Evolutionary conservation across 2,113 vertebrate species (phyloP), one percentile per base, ranked within the genome.

Genomic region (Myiozetetes cayanensis): DNA sequence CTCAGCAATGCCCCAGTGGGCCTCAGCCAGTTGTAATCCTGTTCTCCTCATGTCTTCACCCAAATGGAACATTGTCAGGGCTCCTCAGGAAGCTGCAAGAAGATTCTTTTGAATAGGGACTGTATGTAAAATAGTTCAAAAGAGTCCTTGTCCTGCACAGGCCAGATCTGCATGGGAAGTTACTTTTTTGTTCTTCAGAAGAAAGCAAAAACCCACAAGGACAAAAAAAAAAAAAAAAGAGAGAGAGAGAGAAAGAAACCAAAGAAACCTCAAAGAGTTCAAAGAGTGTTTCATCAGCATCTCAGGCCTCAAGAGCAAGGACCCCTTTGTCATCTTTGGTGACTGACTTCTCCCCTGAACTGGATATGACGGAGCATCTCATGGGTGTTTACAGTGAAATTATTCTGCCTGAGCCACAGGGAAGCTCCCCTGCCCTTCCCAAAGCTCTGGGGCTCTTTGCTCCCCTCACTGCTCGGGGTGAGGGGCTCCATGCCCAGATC

Each of bases 121-220:
- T 83, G 91, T 70, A 88, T 83, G 94, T 66, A 59, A 95, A 89
- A 59, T 0, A 74, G 50, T 27, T 95, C 89, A 95, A 93, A 96
- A 90, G 94, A 39, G 87, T 50, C 87, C 96, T 95, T 94, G 93
- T 91, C 87, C 85, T 43, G 55, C 24, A 35, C 84, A 50, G 94
- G 44, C 78, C 18, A 78, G 85, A 59, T 65, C 91, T 91, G 85
- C 74, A 93, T 74, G 89, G 96, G 94, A 96, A 96, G 95, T 91
- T 33, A 76, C 74, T 76, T 53, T 89, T 94, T 91, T 96, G 91
- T 96, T 94, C 94, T 95, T 94, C 9, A 2, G 87, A 94, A 96
- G 75, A 97, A 96, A 97, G 81, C 50, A 96, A 96, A 96, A 96
- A 93, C 71, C 91, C 96, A 94, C 95, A 91, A 91, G 71, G 27